Conservation (phyloP, 2,888 invertebrate genomes). For the Tetramorium bicarinatum region DNA sequence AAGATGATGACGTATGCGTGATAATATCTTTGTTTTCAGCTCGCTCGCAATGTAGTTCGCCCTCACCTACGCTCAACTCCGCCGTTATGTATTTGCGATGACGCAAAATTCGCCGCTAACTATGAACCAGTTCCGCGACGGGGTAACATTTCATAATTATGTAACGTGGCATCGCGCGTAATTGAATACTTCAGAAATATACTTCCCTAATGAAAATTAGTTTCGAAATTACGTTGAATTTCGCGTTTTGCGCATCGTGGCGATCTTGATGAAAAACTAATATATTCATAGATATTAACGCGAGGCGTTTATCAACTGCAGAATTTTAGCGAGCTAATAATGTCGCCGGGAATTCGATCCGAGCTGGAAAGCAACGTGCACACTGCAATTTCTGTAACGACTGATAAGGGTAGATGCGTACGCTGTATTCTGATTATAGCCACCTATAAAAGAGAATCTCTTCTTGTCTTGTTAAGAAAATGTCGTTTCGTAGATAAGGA, state of each 20-base stretch:
- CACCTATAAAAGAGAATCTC: neutral
- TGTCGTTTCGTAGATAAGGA: conserved; percentile 68
- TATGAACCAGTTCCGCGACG: conserved; percentile 40
- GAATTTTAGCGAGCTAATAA: conserved; percentile 25
- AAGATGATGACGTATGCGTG: conserved; percentile 45
- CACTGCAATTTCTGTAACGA: conserved; percentile 16
- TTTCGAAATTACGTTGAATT: conserved; percentile 35
- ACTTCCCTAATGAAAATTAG: conserved; percentile 46
- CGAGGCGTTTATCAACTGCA: conserved; percentile 34
- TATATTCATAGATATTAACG: conserved; percentile 41
- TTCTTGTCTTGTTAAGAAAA: conserved; percentile 52
- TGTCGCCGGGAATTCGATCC: neutral
- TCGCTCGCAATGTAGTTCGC: conserved; percentile 5
- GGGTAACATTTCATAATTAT: conserved; percentile 53
- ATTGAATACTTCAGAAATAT: conserved; percentile 54
- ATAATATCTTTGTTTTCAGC: conserved; percentile 50
- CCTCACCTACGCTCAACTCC: conserved; percentile 23
- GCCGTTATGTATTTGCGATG: conserved; percentile 36
- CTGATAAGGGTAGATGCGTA: conserved; percentile 12
- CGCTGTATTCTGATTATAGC: conserved; percentile 13
- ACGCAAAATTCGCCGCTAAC: conserved; percentile 46
- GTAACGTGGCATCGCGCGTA: conserved; percentile 39
- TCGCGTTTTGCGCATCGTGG: conserved; percentile 14
- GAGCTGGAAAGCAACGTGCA: neutral
- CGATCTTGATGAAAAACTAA: conserved; percentile 46